Evolutionary conservation across 2,113 vertebrate species (phyloP), one percentile per base, ranked within the genome.

Genomic region (Leptobrachium ailaonicum): DNA sequence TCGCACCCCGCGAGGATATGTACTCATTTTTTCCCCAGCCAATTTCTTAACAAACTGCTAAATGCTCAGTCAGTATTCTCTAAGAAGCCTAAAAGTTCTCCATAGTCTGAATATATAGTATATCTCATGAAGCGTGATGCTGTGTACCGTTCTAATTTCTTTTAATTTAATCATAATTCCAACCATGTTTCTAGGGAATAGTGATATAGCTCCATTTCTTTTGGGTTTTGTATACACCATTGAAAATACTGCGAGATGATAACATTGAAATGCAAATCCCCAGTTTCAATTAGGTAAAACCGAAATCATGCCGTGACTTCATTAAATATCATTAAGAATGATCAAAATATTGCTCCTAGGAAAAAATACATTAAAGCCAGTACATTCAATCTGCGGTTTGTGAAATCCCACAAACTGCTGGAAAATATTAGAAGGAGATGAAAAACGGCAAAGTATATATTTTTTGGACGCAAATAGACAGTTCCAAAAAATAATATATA

Each of bases 281-380:
- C 93, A 88, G 91, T 90, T 88, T 93, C 92, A 94, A 94, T 94
- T 94, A 94, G 90, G 90, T 92, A 92, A 90, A 94, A 92, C 91
- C 92, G 91, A 94, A 94, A 93, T 93, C 92, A 93, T 92, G 92
- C 87, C 68, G 92, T 91, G 92, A 93, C 91, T 93, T 93, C 92
- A 93, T 94, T 94, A 94, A 93, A 91, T 93, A 93, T 93, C 92
- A 93, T 94, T 93, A 93, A 94, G 91, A 93, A 93, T 93, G 91
- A 94, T 93, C 91, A 94, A 94, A 94, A 94, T 94, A 92, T 93
- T 93, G 90, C 92, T 93, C 91, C 93, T 93, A 93, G 92, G 91
- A 91, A 93, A 32, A 94, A 93, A 92, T 93, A 93, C 90, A 93
- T 92, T 91, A 93, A 93, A 93, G 56, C 56, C 10, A 1, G 56